These are phyloP conservation scores for Pristionchus fissidentatus DNA, from an alignment of 2,888 invertebrate species.

Conservation along the genomic window DNA sequence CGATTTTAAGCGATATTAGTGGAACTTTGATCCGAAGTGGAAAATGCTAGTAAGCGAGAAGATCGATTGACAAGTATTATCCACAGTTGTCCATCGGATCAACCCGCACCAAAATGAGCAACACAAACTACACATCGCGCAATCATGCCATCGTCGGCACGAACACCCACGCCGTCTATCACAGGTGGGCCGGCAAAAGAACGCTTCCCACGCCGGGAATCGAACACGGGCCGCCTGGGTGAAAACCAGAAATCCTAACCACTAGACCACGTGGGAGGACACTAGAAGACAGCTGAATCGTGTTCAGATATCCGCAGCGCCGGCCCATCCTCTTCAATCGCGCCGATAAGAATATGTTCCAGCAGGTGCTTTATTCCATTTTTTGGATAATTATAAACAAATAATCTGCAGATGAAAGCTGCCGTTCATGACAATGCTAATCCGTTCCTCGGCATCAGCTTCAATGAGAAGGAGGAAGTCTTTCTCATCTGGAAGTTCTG, in stretches of 20 bases:
- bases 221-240: no score
- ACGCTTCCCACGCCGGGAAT: no score
- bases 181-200: slow-evolving; percentile 56
- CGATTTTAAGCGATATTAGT: no score
- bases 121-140: slow-evolving; percentile 61
- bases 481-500: slow-evolving; percentile 74
- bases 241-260: no score
- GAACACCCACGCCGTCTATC: slow-evolving; percentile 64
- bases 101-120: slow-evolving; percentile 64
- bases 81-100: slow-evolving; percentile 63
- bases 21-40: background rate
- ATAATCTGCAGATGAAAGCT: background rate
- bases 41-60: no score
- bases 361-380: no score
- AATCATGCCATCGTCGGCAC: slow-evolving; percentile 73
- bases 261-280: no score
- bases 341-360: slow-evolving; percentile 59
- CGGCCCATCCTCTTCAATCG: slow-evolving; percentile 63
- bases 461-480: slow-evolving; percentile 73
- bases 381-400: no score
- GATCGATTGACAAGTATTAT: background rate
- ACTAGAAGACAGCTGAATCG: no score
- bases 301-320: slow-evolving; percentile 57
- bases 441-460: slow-evolving; percentile 87
- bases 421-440: slow-evolving; percentile 84